phyloP scores from a whole-genome alignment of 2,797 vertebrate genomes.

The Melanotaenia maccullochi region DNA sequence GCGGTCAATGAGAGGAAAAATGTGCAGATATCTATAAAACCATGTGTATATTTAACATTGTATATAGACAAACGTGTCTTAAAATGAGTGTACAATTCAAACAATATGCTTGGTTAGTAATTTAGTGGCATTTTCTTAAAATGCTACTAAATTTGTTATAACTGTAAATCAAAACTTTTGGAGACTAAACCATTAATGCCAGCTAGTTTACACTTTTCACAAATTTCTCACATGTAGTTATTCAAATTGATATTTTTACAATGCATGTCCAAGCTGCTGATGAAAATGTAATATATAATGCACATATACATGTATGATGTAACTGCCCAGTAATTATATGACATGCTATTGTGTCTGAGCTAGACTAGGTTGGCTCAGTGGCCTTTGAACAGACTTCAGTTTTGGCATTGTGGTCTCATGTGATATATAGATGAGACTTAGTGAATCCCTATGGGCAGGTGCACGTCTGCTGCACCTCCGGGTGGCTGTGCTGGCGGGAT shows the following conservation, averaged over 20 bases:
- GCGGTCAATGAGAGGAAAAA: constrained; percentile 3
- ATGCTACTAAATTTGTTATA: background rate
- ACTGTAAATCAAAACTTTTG: background rate
- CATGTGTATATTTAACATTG: too few species aligned
- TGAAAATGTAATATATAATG: background rate
- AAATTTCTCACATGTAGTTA: background rate
- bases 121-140: background rate
- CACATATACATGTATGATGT: too few species aligned
- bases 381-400: constrained; percentile 13
- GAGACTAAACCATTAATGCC: background rate
- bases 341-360: constrained; percentile 10
- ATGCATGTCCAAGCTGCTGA: background rate
- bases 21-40: background rate
- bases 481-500: constrained; percentile 64
- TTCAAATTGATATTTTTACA: background rate
- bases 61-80: background rate
- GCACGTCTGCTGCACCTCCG: constrained; percentile 71
- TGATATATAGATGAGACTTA: constrained; percentile 27
- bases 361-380: constrained; percentile 6
- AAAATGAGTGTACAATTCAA: background rate
- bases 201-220: background rate
- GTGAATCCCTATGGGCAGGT: constrained; percentile 68
- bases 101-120: constrained; percentile 3
- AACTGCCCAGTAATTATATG: background rate
- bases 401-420: constrained; percentile 16